Conservation (phyloP, 2,797 vertebrate genomes). For the Streptopelia turtur region DNA sequence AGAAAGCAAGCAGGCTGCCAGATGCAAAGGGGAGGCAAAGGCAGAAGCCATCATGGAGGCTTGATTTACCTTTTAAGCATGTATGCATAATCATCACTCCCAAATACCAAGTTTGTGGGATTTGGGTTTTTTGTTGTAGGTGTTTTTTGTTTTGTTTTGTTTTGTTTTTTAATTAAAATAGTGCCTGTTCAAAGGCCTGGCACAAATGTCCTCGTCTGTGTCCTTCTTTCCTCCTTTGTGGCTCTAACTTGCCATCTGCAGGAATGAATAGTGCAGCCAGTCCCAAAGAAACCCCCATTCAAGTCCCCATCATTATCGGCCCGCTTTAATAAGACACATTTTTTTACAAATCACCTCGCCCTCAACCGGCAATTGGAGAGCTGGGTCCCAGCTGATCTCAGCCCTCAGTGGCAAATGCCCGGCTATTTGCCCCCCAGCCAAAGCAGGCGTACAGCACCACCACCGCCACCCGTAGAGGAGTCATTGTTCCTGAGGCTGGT, state of each 20-base stretch:
- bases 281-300: not conserved
- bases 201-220: not conserved
- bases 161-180: not conserved
- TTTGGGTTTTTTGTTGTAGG: not conserved
- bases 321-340: not conserved
- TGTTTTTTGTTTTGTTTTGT: not conserved
- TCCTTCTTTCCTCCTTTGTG: slow-evolving; percentile 47
- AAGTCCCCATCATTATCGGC: not conserved
- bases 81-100: not conserved
- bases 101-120: not conserved
- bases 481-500: slow-evolving; percentile 26
- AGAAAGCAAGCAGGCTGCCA: slow-evolving; percentile 2
- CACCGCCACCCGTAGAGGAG: not conserved
- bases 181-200: not conserved
- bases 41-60: slow-evolving; percentile 45
- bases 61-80: slow-evolving; percentile 14
- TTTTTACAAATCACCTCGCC: not conserved
- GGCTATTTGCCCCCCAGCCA: not conserved
- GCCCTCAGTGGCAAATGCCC: not conserved
- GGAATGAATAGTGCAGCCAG: not conserved
- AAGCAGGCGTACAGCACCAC: not conserved
- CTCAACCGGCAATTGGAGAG: not conserved
- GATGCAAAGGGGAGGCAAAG: slow-evolving; percentile 5
- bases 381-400: not conserved
- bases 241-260: not conserved